Conservation (phyloP, 2,888 invertebrate genomes). For the Hemistola chrysoprasaria region DNA sequence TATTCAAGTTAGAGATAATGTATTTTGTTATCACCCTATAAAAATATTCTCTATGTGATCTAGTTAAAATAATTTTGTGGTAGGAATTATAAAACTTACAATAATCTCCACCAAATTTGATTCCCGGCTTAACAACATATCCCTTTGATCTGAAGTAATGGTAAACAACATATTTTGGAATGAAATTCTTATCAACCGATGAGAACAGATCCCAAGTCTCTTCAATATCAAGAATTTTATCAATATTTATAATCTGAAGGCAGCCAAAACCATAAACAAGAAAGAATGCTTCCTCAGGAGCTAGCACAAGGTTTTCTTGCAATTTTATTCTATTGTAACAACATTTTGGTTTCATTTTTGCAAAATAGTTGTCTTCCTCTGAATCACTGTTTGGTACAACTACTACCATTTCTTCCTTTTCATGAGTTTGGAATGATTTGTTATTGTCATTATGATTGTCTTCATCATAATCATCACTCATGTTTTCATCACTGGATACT, state of each 20-base stretch:
- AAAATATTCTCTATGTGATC: not conserved
- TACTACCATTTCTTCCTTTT: conserved; percentile 72
- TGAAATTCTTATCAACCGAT: conserved; percentile 82
- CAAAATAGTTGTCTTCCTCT: conserved; percentile 84
- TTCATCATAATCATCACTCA: conserved; percentile 36
- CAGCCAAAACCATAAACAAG: conserved; percentile 85
- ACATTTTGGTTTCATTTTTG: conserved; percentile 81
- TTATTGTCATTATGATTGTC: conserved; percentile 29
- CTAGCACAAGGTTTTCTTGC: conserved; percentile 85
- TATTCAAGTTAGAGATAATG: no score
- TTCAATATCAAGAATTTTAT: conserved; percentile 71
- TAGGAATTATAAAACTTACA: conserved; percentile 81
- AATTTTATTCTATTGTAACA: conserved; percentile 82
- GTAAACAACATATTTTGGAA: conserved; percentile 89
- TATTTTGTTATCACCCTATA: not conserved
- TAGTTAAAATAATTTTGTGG: no score
- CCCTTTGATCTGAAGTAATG: conserved; percentile 93
- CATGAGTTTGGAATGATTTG: conserved; percentile 36
- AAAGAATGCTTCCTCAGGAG: conserved; percentile 90
- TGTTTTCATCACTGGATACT: conserved; percentile 69
- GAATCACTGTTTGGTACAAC: conserved; percentile 85
- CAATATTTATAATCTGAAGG: conserved; percentile 82
- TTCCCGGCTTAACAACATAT: conserved; percentile 94
- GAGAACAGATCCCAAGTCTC: conserved; percentile 83
- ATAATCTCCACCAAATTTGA: conserved; percentile 95